Evolutionary conservation across 2,888 invertebrate genomes (phyloP), one percentile per base, ranked within the genome.

Genomic region (Sesia apiformis): DNA sequence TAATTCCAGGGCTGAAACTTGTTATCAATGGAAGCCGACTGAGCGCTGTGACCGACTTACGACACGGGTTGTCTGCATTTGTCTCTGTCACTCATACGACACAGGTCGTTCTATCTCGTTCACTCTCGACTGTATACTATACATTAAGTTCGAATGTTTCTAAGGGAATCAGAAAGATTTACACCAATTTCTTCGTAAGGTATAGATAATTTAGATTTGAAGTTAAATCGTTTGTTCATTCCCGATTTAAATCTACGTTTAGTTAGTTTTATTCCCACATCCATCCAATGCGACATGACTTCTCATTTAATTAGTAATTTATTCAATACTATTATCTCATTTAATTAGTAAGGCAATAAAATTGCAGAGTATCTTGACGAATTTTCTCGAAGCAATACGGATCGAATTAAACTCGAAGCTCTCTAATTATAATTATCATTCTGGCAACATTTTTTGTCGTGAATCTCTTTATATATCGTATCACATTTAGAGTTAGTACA

Each of bases 201-300:
- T 55, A 53, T 62, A 59, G 55, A 56, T 55, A 54, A 4, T 43
- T 43, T 43, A 43, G 43, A 43, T 8, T 46, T 46, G 8, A 46
- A 4, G 46, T 46, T 64, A 55, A 57, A 62, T 53, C 41, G 61
- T 66, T 46, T 77, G 78, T 75, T 79, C 76, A 78, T 77, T 74
- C 66, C 72, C 68, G 54, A 65, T 64, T 23, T 23, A 23, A 23
- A 23, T 23, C 23, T 23, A 23, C 23, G 23, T 23, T 23, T 23
- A 23, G 23, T 23, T 23, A 23, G 6, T 46, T 46, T 3, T 46
- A 46, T 23, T 64, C 66, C 5, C 50, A 3, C n/a, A 0, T 69
- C 83, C 84, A 86, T 86, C 83, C 81, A 74, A 70, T 79, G 67
- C 81, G 87, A 81, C 86, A 85, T 86, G 84, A 80, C 83, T 23